Percentiles rank a stretch among this genome's conserved stretches.
These are phyloP conservation scores for Toxotes chatareus DNA, from an alignment of 2,113 vertebrate species.

Conservation along the genomic window DNA sequence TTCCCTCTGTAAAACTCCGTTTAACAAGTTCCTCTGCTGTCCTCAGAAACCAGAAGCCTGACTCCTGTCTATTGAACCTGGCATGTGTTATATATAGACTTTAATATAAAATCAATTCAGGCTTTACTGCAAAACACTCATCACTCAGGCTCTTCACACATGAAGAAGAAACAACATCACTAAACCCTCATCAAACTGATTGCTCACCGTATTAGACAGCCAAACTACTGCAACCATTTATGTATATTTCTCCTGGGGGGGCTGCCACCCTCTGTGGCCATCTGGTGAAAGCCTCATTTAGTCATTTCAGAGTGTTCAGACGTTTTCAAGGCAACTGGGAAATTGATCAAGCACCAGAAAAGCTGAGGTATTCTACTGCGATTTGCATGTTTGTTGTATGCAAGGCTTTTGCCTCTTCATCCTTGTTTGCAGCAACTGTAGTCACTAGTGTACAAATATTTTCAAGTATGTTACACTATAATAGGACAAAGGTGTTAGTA, in stretches of 20 bases:
- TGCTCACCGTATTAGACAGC: not conserved
- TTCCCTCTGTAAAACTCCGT: not conserved
- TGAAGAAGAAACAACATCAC: not conserved
- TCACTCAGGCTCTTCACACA: not conserved
- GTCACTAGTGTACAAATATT: not conserved
- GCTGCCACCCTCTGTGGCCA: constrained; percentile 1
- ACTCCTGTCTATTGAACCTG: not conserved
- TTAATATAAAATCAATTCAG: not conserved
- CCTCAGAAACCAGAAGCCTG: not conserved
- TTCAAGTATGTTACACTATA: not conserved
- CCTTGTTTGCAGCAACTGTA: not conserved
- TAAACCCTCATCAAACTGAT: not conserved
- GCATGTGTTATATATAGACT: not conserved
- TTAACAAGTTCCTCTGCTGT: not conserved
- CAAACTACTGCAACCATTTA: not conserved
- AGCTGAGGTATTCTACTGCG: not conserved
- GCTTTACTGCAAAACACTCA: not conserved
- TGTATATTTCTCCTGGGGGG: not conserved
- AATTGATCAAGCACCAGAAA: not conserved
- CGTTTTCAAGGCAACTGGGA: constrained; percentile 3
- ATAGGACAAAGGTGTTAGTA: not conserved
- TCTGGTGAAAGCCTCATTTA: constrained; percentile 22
- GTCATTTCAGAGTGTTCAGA: not conserved
- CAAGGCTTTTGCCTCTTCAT: not conserved
- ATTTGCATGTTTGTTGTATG: not conserved